These are phyloP conservation scores for Phoenoteleia sp. DNA, from an alignment of 2,888 invertebrate species.

Conservation along the genomic window DNA sequence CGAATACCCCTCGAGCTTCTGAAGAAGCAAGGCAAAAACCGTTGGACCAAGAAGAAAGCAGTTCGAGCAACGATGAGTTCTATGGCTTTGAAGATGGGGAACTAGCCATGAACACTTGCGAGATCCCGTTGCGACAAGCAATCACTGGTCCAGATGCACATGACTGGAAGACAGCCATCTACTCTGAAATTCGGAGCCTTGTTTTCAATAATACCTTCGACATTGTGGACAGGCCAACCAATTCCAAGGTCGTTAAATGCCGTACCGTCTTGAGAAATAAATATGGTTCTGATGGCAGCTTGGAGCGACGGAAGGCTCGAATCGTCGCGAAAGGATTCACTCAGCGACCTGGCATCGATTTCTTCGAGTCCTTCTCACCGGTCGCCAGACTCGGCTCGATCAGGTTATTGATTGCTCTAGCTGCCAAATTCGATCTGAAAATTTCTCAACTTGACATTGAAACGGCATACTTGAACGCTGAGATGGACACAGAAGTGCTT, in stretches of 20 bases:
- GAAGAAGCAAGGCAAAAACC: neutral
- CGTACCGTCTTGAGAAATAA: neutral
- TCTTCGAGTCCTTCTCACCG: slow-evolving; percentile 21
- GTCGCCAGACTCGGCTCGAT: neutral
- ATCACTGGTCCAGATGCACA: neutral
- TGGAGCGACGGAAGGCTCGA: neutral
- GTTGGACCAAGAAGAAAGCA: neutral
- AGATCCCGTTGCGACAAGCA: neutral
- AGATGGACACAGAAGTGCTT: slow-evolving; percentile 27
- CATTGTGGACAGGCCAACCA: slow-evolving; percentile 29
- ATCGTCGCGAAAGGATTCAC: slow-evolving; percentile 25
- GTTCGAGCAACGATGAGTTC: neutral
- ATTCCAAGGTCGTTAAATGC: neutral
- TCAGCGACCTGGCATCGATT: slow-evolving; percentile 20
- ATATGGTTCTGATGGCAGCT: neutral
- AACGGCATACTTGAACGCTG: slow-evolving; percentile 19
- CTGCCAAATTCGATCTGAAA: neutral
- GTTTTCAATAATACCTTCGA: slow-evolving; percentile 10
- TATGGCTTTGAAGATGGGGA: neutral
- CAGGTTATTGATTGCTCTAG: neutral
- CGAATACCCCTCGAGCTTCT: slow-evolving; percentile 7
- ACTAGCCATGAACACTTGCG: neutral
- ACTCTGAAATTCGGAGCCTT: neutral
- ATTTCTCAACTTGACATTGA: neutral
- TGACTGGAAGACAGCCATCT: slow-evolving; percentile 32